phyloP scores from a whole-genome alignment of 2,888 invertebrate species.

The Drosophila gaucha region DNA sequence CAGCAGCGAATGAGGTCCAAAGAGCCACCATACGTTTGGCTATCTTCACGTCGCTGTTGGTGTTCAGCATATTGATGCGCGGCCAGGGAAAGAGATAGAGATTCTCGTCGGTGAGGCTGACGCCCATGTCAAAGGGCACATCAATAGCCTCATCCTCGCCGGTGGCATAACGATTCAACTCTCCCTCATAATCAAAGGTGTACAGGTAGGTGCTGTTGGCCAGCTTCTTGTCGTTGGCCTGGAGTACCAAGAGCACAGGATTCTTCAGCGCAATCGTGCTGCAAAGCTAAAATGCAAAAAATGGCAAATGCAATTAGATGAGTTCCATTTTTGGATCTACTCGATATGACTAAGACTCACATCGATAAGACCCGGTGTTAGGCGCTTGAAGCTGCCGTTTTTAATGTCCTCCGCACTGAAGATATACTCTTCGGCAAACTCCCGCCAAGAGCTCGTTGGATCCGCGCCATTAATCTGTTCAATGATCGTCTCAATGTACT shows the following conservation, averaged over 20 bases:
- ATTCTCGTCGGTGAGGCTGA: conserved; percentile 87
- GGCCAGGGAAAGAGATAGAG: conserved; percentile 86
- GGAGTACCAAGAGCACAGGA: conserved; percentile 84
- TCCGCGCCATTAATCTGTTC: conserved; percentile 81
- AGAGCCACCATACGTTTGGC: conserved; percentile 85
- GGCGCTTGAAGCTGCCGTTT: conserved; percentile 84
- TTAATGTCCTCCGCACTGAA: conserved; percentile 77
- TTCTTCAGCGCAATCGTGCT: conserved; percentile 85
- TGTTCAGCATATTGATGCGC: conserved; percentile 74
- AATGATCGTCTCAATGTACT: conserved; percentile 81
- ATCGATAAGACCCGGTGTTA: conserved; percentile 85
- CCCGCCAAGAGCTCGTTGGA: conserved; percentile 78
- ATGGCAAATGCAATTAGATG: background rate
- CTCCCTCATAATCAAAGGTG: conserved; percentile 85
- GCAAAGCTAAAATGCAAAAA: conserved; percentile 81
- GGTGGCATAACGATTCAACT: conserved; percentile 82
- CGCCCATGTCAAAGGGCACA: conserved; percentile 85
- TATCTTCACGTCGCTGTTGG: conserved; percentile 83
- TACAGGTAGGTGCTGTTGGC: conserved; percentile 85
- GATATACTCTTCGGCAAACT: conserved; percentile 78
- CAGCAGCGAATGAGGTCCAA: conserved; percentile 84
- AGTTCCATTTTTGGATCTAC: background rate
- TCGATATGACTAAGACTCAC: conserved; percentile 72
- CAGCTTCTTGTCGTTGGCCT: conserved; percentile 83
- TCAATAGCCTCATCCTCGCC: conserved; percentile 79